Conservation (phyloP, 2,797 vertebrate genomes). For the Chromis chromis region DNA sequence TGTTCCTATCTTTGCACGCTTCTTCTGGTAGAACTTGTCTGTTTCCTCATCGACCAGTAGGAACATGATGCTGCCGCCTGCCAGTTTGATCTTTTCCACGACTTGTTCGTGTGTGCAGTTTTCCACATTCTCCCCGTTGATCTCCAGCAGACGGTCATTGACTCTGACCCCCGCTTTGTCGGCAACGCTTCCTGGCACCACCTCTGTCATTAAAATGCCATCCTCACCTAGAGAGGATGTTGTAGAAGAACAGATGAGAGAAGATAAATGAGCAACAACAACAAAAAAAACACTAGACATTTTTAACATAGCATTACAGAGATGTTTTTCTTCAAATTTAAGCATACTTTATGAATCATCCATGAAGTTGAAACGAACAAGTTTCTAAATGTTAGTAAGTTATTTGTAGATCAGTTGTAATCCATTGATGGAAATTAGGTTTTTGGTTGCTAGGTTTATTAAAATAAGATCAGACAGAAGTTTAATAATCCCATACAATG, state of each 20-base stretch:
- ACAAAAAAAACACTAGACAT: too few species aligned
- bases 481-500: too few species aligned
- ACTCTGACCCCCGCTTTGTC: constrained; percentile 87
- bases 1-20: constrained; percentile 74
- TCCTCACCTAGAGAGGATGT: constrained; percentile 77
- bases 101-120: constrained; percentile 85
- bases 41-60: constrained; percentile 89
- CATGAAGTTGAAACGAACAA: not conserved
- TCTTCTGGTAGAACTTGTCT: constrained; percentile 80
- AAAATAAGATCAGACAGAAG: not conserved
- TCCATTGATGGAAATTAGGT: not conserved
- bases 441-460: not conserved
- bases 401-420: not conserved
- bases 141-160: constrained; percentile 89
- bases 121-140: constrained; percentile 91
- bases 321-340: not conserved
- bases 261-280: too few species aligned
- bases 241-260: not conserved
- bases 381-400: not conserved
- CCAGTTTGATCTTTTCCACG: constrained; percentile 88
- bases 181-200: constrained; percentile 84
- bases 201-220: constrained; percentile 87
- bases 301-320: too few species aligned
- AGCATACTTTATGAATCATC: not conserved
- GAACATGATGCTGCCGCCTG: constrained; percentile 84